These are phyloP conservation scores for Idaea aversata DNA, from an alignment of 2,888 invertebrate species.

Conservation along the genomic window DNA sequence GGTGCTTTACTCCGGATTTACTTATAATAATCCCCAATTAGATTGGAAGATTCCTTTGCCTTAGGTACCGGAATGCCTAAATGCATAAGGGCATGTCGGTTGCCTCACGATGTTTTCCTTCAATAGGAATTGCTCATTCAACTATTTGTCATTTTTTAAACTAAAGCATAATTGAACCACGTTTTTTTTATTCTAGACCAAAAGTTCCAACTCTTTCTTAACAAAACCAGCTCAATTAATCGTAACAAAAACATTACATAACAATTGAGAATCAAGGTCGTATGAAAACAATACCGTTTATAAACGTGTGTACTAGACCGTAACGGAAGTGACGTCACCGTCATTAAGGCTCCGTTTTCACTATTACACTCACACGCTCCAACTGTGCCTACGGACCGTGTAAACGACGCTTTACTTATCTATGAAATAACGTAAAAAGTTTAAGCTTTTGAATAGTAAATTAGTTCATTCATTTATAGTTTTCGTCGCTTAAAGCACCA, in stretches of 20 bases:
- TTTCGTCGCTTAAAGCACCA: background rate
- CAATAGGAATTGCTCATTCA: no score
- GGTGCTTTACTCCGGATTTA: no score
- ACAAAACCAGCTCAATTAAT: background rate
- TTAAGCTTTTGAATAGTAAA: background rate
- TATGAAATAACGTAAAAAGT: background rate
- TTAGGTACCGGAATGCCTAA: no score
- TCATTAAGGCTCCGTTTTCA: conserved; percentile 52
- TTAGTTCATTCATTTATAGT: background rate
- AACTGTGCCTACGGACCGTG: conserved; percentile 52
- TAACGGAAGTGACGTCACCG: conserved; percentile 60
- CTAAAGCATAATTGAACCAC: background rate
- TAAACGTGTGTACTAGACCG: conserved; percentile 61
- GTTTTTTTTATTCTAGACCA: background rate
- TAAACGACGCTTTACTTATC: conserved; percentile 52
- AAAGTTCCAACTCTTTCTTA: background rate
- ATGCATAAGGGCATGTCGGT: no score
- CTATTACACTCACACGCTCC: conserved; percentile 62
- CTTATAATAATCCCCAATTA: no score
- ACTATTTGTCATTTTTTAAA: no score
- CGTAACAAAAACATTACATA: conserved; percentile 48
- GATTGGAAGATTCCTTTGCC: no score
- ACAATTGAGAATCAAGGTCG: conserved; percentile 58
- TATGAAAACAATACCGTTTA: conserved; percentile 65
- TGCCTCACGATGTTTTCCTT: no score